These are phyloP conservation scores for Lamproptera curius DNA, from an alignment of 2,888 invertebrate genomes.

Conservation along the genomic window DNA sequence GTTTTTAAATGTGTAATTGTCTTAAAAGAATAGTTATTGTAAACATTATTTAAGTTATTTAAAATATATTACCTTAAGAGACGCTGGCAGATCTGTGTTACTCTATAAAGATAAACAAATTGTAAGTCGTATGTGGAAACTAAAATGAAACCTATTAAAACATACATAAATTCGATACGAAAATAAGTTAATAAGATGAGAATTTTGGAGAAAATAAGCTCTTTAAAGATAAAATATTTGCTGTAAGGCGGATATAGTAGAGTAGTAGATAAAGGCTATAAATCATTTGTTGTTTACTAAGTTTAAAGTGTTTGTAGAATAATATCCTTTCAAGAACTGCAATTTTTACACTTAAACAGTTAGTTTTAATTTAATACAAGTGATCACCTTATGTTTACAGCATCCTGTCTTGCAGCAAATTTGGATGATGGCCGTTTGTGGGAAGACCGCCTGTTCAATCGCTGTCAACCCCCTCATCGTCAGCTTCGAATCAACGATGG, in stretches of 20 bases:
- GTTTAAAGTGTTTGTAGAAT: no score
- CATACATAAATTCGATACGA: neutral
- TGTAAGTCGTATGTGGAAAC: no score
- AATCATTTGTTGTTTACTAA: neutral
- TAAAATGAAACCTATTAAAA: neutral
- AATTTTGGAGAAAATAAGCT: neutral
- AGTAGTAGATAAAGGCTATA: constrained; percentile 1
- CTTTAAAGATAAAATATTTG: neutral
- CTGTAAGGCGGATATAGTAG: neutral
- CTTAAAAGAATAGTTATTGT: no score
- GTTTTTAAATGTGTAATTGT: no score
- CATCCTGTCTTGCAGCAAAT: constrained; percentile 50
- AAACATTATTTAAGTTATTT: no score
- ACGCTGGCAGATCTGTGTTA: constrained; percentile 54
- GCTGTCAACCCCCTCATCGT: constrained; percentile 47
- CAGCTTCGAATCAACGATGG: constrained; percentile 45
- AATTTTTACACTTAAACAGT: no score
- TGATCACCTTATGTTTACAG: constrained; percentile 52
- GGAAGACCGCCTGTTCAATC: constrained; percentile 54
- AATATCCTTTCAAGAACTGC: no score
- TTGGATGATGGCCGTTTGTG: constrained; percentile 66
- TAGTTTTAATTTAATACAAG: no score
- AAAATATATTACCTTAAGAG: constrained; percentile 56
- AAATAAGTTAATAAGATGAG: neutral
- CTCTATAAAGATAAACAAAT: constrained; percentile 58